These are phyloP conservation scores for Microctonus brassicae DNA, from an alignment of 2,888 invertebrate species.

Conservation along the genomic window DNA sequence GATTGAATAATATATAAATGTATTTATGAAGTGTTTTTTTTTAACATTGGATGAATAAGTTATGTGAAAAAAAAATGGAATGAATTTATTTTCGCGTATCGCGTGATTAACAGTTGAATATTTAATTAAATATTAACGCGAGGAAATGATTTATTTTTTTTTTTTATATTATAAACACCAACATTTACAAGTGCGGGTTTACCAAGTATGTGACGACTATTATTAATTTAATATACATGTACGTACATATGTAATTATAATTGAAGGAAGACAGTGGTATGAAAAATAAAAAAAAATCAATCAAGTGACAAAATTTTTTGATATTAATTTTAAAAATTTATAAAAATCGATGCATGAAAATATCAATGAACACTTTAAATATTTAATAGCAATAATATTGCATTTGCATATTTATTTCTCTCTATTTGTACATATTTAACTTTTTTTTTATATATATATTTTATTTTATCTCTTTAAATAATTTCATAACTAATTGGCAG, in stretches of 20 bases:
- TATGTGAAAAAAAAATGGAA: background rate
- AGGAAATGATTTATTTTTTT: too few species aligned
- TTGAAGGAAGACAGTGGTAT: background rate
- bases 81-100: background rate
- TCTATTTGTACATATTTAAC: slow-evolving; percentile 9
- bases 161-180: slow-evolving; percentile 6
- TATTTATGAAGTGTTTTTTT: too few species aligned
- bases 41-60: background rate
- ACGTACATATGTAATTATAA: background rate
- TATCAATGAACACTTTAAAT: background rate
- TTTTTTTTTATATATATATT: background rate
- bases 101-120: background rate
- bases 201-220: slow-evolving; percentile 45
- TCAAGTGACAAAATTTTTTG: background rate
- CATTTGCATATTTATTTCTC: slow-evolving; percentile 7
- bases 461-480: slow-evolving; percentile 8
- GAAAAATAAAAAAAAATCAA: background rate
- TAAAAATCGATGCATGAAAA: background rate
- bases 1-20: too few species aligned
- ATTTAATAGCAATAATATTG: background rate
- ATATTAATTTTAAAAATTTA: background rate
- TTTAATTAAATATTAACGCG: background rate
- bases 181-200: slow-evolving; percentile 42
- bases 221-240: background rate
- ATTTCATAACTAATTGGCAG: slow-evolving; percentile 41